Evolutionary conservation across 2,888 invertebrate genomes (phyloP), one percentile per base, ranked within the genome.

Genomic region (Cataglyphis albicans): DNA sequence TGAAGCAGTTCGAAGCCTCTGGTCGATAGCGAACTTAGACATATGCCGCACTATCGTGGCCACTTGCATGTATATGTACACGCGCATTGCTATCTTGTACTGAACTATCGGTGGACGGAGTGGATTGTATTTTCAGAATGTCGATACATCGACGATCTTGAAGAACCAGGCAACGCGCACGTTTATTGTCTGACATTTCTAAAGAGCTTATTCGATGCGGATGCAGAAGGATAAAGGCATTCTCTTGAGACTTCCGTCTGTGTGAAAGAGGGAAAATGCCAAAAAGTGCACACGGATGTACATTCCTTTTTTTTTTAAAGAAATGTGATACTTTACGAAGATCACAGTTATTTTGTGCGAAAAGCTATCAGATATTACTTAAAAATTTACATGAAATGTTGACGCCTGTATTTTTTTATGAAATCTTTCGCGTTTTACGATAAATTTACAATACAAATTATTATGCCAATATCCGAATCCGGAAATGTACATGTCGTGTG

Each of bases 1-100:
- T 63, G 61, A 70, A 52, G 55, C 44, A 65, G 76, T 59, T 68
- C 65, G 76, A 67, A 76, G 65, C 75, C 38, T 55, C 48, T 35
- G 59, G 48, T 76, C 76, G 75, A 82, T 76, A 75, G 70, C 55
- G 67, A 82, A 82, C 76, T 78, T 59, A 44, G 78, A 32, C 68
- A 32, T 59, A 78, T 65, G 25, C 29, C 4, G 41, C 57, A 25
- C 57, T 15, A 35, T 41, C 44, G 59, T 12, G 25, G 44, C 21
- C 21, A n/a, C 44, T 32, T 18, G 21, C 41, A 44, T 64, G 21
- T 38, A 38, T 5, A 64, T 10, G 21, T 12, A 57, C 10, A 65
- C 57, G 78, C 68, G 52, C 73, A 44, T 76, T 64, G 76, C 70
- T 83, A 83, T 78, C 35, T 35, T 64, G 57, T 9, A 35, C 44